Percentiles rank a stretch among this genome's conserved stretches.
Evolutionary conservation across 2,888 invertebrate species (phyloP).

Genomic region (Leptinotarsa haldemani): DNA sequence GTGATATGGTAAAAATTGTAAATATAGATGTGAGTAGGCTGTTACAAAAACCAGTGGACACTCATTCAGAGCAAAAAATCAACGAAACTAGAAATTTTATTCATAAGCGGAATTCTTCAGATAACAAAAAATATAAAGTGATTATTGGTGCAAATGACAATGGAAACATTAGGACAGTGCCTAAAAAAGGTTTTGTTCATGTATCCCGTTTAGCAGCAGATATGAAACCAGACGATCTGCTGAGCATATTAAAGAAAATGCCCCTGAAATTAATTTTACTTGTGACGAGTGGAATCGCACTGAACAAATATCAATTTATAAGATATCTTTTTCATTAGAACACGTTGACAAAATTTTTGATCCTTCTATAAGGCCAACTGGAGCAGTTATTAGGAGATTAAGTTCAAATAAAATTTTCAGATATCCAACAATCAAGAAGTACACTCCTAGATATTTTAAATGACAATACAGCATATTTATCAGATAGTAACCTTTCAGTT

Average conservation of each 20-base stretch:
- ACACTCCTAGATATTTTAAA: neutral
- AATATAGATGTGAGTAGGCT: neutral
- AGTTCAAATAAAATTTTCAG: constrained; percentile 19
- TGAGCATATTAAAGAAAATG: too few species aligned
- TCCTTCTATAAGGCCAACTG: constrained; percentile 17
- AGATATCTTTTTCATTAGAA: constrained; percentile 1
- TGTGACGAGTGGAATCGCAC: constrained; percentile 18
- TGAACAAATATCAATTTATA: constrained; percentile 17
- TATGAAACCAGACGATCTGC: too few species aligned
- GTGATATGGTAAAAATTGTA: neutral
- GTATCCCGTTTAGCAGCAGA: neutral
- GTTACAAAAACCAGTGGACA: constrained; percentile 10
- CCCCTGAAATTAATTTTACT: neutral
- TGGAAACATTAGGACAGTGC: constrained; percentile 10
- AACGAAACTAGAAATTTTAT: neutral
- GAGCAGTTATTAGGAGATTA: constrained; percentile 10
- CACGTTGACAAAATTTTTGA: constrained; percentile 14
- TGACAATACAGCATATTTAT: neutral
- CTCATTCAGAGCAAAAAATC: constrained; percentile 10
- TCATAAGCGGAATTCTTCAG: neutral
- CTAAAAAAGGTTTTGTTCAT: constrained; percentile 13
- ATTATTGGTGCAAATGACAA: constrained; percentile 14
- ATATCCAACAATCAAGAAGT: neutral
- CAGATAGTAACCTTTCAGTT: neutral
- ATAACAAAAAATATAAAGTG: constrained; percentile 1